Evolutionary conservation across 2,888 invertebrate genomes (phyloP).

Genomic region (Meteorus cinctellus): DNA sequence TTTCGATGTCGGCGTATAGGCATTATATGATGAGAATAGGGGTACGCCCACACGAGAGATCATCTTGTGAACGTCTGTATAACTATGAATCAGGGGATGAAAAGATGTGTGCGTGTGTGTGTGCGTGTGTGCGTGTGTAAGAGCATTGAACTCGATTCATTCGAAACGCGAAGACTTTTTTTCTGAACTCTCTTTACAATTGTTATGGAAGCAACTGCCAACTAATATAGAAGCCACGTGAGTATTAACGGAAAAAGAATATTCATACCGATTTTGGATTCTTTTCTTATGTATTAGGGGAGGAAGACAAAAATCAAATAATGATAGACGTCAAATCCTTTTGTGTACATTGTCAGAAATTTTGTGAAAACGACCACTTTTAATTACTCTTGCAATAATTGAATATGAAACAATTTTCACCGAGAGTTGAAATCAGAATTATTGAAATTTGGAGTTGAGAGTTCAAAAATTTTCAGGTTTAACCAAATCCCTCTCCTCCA

Average conservation of each 20-base stretch:
- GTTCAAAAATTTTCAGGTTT: too few species aligned
- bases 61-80: constrained; percentile 53
- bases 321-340: background rate
- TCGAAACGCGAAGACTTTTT: constrained; percentile 41
- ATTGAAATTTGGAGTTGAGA: too few species aligned
- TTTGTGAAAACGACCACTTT: too few species aligned
- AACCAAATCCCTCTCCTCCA: too few species aligned
- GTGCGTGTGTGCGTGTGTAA: background rate
- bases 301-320: too few species aligned
- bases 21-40: constrained; percentile 37
- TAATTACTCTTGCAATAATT: too few species aligned
- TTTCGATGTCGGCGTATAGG: background rate
- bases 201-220: constrained; percentile 26
- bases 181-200: constrained; percentile 21
- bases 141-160: constrained; percentile 27
- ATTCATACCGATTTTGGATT: background rate
- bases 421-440: too few species aligned
- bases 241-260: background rate
- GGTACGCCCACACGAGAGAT: constrained; percentile 67
- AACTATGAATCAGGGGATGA: background rate
- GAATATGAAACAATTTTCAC: too few species aligned
- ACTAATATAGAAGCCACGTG: constrained; percentile 27
- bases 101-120: background rate
- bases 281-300: too few species aligned
- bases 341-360: too few species aligned